Base-by-base conservation (phyloP, 2,797 vertebrate genomes). In the Neomorphus geoffroyi region DNA sequence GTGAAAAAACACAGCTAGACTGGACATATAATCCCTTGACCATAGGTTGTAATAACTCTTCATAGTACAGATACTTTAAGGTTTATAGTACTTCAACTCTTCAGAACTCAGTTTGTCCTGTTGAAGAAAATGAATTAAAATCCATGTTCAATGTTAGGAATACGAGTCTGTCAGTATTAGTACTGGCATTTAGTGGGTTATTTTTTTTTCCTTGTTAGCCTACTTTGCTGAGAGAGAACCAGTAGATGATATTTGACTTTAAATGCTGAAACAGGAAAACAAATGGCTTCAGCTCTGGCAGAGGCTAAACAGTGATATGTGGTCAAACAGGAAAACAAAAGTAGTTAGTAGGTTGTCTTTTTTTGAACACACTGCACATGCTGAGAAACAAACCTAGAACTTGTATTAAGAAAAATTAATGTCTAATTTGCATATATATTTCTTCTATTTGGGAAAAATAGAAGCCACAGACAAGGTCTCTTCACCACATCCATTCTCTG, bases 81-180 rank as follows among this genome's bases (percentile, higher is more conserved):
- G 35, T 16, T 46, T 14, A 1, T 17, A 22, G 4, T 35, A 9
- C 43, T 67, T 71, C 8, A n/a, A 0, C 50, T 61, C 2, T 45
- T 90, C 30, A 58, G 66, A 88, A 18, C 39, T 83, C 4, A 1
- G 1, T 46, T 81, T 41, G 27, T 37, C 51, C 3, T 0, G 7
- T 1, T 43, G 26, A 66, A 83, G 23, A 35, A 61, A 78, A 58
- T 2, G 1, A 46, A 12, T 15, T 24, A 12, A 39, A 58, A 58
- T 32, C 15, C 0, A 2, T n/a, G 9, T 56, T 67, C 30, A 1
- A 0, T 15, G 5, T 24, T 41, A 65, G 35, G 18, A 56, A 39
- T 73, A 60, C 5, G n/a, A 48, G 4, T n/a, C 26, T 46, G 46
- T 65, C 32, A 10, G 2, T 46, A 6, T 90, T 41, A n/a, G 1